These are phyloP conservation scores for Pomatostomus ruficeps DNA, from an alignment of 2,113 vertebrate genomes.

Conservation along the genomic window DNA sequence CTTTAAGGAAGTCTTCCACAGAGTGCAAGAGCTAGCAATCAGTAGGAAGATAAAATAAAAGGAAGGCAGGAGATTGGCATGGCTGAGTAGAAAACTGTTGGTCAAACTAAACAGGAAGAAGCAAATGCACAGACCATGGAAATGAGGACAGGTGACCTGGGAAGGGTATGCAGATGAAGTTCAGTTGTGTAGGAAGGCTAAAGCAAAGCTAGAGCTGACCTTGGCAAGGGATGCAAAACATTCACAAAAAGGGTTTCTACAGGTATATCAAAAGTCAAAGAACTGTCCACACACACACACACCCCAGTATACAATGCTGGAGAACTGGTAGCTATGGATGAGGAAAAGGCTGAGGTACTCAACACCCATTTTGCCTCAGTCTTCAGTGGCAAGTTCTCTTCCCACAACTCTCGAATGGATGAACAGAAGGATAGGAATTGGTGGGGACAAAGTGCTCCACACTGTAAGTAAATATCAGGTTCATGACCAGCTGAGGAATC, in stretches of 20 bases:
- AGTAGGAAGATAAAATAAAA: neutral
- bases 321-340: neutral
- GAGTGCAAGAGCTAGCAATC: neutral
- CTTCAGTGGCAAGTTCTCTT: neutral
- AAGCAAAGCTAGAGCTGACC: neutral
- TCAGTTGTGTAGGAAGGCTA: neutral
- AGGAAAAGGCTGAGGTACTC: neutral
- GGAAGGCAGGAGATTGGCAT: neutral
- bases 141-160: no score
- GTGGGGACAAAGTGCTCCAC: neutral
- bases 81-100: neutral
- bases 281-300: no score
- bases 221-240: neutral
- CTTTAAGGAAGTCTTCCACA: neutral
- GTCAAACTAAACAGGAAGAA: neutral
- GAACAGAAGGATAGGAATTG: neutral
- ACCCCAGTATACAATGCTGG: neutral
- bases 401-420: neutral
- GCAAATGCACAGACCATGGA: fast-evolving
- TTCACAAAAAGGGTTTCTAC: neutral
- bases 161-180: neutral
- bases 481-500: neutral
- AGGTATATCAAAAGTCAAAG: no score
- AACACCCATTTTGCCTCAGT: neutral
- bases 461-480: neutral